A percentile compares a stretch with the other conserved stretches of the same genome.
Evolutionary conservation across 2,888 invertebrate genomes (phyloP).

Genomic region (Diarsia brunnea): DNA sequence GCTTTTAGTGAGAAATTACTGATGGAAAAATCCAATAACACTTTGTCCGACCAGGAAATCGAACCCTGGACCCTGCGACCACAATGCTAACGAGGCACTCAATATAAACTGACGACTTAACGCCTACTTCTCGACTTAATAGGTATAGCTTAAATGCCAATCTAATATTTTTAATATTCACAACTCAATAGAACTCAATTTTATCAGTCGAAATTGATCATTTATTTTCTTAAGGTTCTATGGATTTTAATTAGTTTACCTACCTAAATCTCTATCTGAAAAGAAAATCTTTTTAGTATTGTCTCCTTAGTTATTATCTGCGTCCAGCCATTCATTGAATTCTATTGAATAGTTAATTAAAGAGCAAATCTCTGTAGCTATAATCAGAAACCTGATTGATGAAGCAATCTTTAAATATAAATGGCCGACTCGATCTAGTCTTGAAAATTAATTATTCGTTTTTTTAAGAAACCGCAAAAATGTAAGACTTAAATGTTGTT

Average conservation of each 20-base stretch:
- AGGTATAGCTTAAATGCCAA: too few relatives aligned
- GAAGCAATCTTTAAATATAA: slow-evolving; percentile 29
- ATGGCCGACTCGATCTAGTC: slow-evolving; percentile 5
- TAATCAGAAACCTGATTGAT: slow-evolving; percentile 41
- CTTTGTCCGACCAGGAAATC: too few relatives aligned
- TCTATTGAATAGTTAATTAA: slow-evolving; percentile 37
- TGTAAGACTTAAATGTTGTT: neutral
- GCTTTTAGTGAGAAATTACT: too few relatives aligned
- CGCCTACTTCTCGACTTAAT: too few relatives aligned
- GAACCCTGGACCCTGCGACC: too few relatives aligned
- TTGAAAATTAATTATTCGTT: slow-evolving; percentile 21
- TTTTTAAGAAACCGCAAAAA: slow-evolving; percentile 21
- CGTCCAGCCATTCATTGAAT: slow-evolving; percentile 17
- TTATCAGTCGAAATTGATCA: too few relatives aligned
- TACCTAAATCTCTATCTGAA: neutral
- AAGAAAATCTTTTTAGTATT: slow-evolving; percentile 25
- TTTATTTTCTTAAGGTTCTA: neutral
- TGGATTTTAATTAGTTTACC: neutral
- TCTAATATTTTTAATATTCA: too few relatives aligned
- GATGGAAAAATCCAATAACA: too few relatives aligned
- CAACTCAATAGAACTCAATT: too few relatives aligned
- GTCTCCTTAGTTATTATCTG: slow-evolving; percentile 8
- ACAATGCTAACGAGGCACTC: too few relatives aligned
- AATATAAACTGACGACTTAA: too few relatives aligned
- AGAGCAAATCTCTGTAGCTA: slow-evolving; percentile 35